phyloP scores from a whole-genome alignment of 2,888 invertebrate genomes.

The Acleris emargana region DNA sequence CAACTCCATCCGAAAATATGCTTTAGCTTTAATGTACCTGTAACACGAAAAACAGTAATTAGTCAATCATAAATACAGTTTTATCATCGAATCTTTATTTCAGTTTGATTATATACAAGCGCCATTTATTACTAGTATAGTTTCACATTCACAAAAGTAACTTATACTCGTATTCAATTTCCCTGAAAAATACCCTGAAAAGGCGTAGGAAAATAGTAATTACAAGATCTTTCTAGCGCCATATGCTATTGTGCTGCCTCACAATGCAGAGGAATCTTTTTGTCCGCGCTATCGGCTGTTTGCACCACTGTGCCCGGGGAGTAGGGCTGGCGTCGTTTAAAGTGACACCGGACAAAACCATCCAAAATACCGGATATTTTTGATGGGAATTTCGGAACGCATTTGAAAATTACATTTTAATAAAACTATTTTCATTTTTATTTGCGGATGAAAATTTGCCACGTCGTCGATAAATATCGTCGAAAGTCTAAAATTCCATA shows the following conservation, averaged over 20 bases:
- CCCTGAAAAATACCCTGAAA: slow-evolving; percentile 77
- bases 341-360: slow-evolving; percentile 27
- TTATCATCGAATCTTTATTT: slow-evolving; percentile 38
- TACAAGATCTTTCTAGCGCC: slow-evolving; percentile 74
- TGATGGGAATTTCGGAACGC: no score
- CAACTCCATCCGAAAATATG: slow-evolving; percentile 50
- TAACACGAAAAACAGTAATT: slow-evolving; percentile 46
- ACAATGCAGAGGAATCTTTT: slow-evolving; percentile 82
- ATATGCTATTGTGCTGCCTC: slow-evolving; percentile 68
- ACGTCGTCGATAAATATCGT: no score
- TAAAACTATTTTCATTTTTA: no score
- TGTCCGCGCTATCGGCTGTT: slow-evolving; percentile 78
- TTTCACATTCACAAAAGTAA: slow-evolving; percentile 65
- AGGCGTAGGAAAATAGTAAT: slow-evolving; percentile 82
- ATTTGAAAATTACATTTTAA: no score
- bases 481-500: no score
- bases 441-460: no score
- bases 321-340: slow-evolving; percentile 35
- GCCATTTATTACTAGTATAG: slow-evolving; percentile 39
- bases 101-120: slow-evolving; percentile 37
- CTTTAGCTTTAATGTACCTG: slow-evolving; percentile 52
- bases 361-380: no score
- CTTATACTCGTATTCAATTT: slow-evolving; percentile 71
- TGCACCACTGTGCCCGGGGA: slow-evolving; percentile 68
- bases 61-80: slow-evolving; percentile 35